Evolutionary conservation across 2,888 invertebrate species (phyloP).

Genomic region (Pterostichus madidus): DNA sequence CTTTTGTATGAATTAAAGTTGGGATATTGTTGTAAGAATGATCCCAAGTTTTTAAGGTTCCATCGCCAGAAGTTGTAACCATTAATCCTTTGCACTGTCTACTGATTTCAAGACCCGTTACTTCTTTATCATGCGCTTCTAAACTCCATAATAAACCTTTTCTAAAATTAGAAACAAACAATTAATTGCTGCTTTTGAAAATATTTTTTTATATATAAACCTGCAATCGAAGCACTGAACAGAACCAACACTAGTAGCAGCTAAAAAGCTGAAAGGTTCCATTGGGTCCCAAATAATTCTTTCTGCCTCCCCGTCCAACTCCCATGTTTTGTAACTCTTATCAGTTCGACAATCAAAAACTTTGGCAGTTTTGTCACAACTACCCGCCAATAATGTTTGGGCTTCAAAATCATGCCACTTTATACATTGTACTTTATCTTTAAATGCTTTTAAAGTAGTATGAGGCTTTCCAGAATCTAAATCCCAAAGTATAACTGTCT

Average conservation of each 20-base stretch:
- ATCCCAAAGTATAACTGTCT: slow-evolving; percentile 94
- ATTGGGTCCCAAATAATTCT: slow-evolving; percentile 90
- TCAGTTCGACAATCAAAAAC: slow-evolving; percentile 89
- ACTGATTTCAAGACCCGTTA: slow-evolving; percentile 90
- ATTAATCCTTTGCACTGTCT: slow-evolving; percentile 86
- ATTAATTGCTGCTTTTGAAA: background rate
- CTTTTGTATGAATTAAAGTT: slow-evolving; percentile 77
- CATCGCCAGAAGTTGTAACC: slow-evolving; percentile 89
- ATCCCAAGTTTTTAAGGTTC: slow-evolving; percentile 93
- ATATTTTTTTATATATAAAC: slow-evolving; percentile 75
- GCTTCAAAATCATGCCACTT: slow-evolving; percentile 91
- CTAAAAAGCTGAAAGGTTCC: slow-evolving; percentile 88
- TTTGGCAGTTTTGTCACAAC: slow-evolving; percentile 89
- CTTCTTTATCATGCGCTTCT: slow-evolving; percentile 90
- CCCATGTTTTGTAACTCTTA: slow-evolving; percentile 84
- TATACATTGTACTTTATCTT: slow-evolving; percentile 91
- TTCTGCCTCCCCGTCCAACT: slow-evolving; percentile 90
- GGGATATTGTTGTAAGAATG: slow-evolving; percentile 76
- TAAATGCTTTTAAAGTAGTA: slow-evolving; percentile 85
- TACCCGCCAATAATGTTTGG: slow-evolving; percentile 90
- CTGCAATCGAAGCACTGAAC: slow-evolving; percentile 88
- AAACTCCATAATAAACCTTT: slow-evolving; percentile 84
- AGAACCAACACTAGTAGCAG: slow-evolving; percentile 82
- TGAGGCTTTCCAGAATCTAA: slow-evolving; percentile 89
- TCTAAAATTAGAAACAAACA: slow-evolving; percentile 11